Conservation (phyloP, 2,797 vertebrate species). For the Neosalanx taihuensis region DNA sequence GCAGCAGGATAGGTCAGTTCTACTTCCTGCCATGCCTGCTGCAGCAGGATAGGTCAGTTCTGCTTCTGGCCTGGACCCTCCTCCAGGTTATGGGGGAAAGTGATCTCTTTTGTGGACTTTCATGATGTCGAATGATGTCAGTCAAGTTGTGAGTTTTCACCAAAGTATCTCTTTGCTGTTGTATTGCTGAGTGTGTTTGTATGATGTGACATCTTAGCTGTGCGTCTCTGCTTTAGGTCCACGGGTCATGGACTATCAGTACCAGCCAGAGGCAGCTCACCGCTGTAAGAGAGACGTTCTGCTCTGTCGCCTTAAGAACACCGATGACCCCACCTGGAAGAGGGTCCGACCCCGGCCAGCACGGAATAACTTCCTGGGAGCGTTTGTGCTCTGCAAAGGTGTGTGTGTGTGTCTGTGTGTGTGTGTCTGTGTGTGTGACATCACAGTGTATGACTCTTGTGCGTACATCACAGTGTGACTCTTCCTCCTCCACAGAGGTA, state of each 20-base stretch:
- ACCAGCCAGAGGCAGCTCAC: slow-evolving; percentile 92
- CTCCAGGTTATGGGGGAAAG: background rate
- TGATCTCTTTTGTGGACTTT: no score
- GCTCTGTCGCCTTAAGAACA: slow-evolving; percentile 85
- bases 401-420: background rate
- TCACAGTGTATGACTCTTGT: background rate
- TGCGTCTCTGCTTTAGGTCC: slow-evolving; percentile 70
- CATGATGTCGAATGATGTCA: no score
- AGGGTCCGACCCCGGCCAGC: slow-evolving; percentile 92
- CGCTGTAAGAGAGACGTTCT: slow-evolving; percentile 93
- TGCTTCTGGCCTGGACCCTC: background rate
- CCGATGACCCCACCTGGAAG: slow-evolving; percentile 90
- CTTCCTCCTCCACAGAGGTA: slow-evolving; percentile 80
- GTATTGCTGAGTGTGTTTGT: background rate
- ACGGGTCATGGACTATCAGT: slow-evolving; percentile 91
- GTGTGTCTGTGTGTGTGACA: no score
- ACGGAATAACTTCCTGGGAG: slow-evolving; percentile 93
- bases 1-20: no score
- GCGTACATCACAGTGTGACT: background rate
- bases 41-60: no score
- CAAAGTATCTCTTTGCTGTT: background rate
- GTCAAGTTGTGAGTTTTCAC: background rate
- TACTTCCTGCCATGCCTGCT: no score
- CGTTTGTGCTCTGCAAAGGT: slow-evolving; percentile 97
- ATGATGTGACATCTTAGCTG: background rate